Evolutionary conservation across 2,797 vertebrate genomes (phyloP), one percentile per base, ranked within the genome.

Genomic region (Sebastes miniatus): DNA sequence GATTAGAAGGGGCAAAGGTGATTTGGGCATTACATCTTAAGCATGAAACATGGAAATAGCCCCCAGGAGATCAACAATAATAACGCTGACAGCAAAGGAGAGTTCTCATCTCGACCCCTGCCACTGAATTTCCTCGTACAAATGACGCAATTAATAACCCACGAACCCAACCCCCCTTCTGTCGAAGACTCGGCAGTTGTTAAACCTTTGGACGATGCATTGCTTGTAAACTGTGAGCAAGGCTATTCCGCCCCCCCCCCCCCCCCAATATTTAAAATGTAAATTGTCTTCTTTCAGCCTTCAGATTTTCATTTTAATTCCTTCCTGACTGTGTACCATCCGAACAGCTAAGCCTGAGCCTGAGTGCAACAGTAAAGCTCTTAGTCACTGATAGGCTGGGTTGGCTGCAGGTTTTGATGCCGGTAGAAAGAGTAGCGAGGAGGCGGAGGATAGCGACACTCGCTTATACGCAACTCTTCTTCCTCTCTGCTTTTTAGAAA

Each of bases 1-100:
- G 89, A 90, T 86, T 64, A 3, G 59, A 59, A 73, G 25, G 78
- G 57, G 52, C 67, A 88, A 75, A 86, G 87, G 81, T 81, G 77
- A 83, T 63, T 22, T 59, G 56, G 50, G 4, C 62, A 39, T 82
- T 69, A 73, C 36, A 57, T 25, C n/a, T 54, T 54, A 24, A 76
- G 68, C 72, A 73, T 61, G 68, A 81, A 72, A 66, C 57, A 63
- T 32, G 58, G 59, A 83, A 83, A 90, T 18, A 39, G 72, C 32
- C 56, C 76, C 62, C 58, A 16, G n/a, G 85, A 76, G 70, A 76
- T 76, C 14, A 69, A 47, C 52, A n/a, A 32, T 10, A 81, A 56
- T 70, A 66, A 71, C 12, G 56, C 71, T 61, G 73, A 78, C 63
- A 75, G 69, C 50, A 3, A 68, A 75, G 18, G 1, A 56, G 54